Conservation (phyloP, 2,797 vertebrate species). For the Tachyglossus aculeatus region DNA sequence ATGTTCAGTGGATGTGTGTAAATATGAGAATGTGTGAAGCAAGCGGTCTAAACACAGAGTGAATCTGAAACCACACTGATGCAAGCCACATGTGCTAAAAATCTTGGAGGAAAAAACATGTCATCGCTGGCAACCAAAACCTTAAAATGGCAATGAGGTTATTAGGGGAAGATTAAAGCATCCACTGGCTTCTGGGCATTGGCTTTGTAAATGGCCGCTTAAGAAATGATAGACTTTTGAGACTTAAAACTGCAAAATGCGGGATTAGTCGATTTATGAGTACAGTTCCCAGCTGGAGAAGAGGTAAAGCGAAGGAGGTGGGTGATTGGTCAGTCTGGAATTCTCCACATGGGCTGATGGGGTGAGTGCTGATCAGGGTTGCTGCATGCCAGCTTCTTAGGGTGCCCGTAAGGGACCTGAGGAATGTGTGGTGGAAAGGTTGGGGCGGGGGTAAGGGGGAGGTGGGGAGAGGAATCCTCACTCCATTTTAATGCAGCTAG, state of each 20-base stretch:
- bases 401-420: too few relatives aligned
- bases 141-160: background rate
- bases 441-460: background rate
- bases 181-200: accelerated
- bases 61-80: slow-evolving; percentile 41
- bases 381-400: background rate
- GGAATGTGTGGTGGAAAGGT: too few relatives aligned
- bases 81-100: slow-evolving; percentile 28
- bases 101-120: slow-evolving; percentile 19
- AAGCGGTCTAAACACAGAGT: slow-evolving; percentile 27
- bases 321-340: background rate
- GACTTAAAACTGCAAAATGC: accelerated
- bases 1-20: background rate
- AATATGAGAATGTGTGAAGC: slow-evolving; percentile 22
- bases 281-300: background rate
- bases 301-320: accelerated
- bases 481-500: background rate
- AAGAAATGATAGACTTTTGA: background rate
- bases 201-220: accelerated
- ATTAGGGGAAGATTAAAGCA: accelerated
- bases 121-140: background rate
- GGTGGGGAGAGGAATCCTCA: background rate
- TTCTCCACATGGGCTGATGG: background rate
- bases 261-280: accelerated
- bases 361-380: background rate